phyloP scores from a whole-genome alignment of 2,797 vertebrate species.

The Ctenochaetus hawaiiensis region DNA sequence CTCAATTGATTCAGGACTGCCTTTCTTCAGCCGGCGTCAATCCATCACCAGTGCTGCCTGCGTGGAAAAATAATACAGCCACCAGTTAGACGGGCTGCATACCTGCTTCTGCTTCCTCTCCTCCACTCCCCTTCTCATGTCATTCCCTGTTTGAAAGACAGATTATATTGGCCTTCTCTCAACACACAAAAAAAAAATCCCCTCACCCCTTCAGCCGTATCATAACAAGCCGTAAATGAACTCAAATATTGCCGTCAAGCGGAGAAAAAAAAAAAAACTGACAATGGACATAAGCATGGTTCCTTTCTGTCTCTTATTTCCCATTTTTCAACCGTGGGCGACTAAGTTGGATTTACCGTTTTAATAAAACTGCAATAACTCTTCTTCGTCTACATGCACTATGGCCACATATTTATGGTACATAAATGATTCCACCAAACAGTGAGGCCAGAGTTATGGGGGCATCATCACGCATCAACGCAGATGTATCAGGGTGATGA shows the following conservation, averaged over 20 bases:
- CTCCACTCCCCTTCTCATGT: slow-evolving; percentile 55
- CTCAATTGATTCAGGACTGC: slow-evolving; percentile 83
- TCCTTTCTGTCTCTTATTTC: slow-evolving; percentile 2
- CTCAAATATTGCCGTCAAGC: slow-evolving; percentile 64
- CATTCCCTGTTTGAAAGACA: slow-evolving; percentile 80
- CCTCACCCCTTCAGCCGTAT: slow-evolving; percentile 57
- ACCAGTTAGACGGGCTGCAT: slow-evolving; percentile 61
- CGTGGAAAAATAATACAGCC: slow-evolving; percentile 74
- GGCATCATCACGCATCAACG: slow-evolving; percentile 70
- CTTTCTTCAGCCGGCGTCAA: slow-evolving; percentile 80
- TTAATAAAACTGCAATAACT: slow-evolving; percentile 81
- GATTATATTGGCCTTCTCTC: slow-evolving; percentile 80
- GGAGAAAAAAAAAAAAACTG: slow-evolving; percentile 41
- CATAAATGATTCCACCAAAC: slow-evolving; percentile 80
- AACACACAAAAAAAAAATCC: slow-evolving; percentile 52
- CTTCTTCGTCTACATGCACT: slow-evolving; percentile 47
- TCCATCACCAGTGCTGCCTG: slow-evolving; percentile 75
- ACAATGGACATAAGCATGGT: slow-evolving; percentile 43
- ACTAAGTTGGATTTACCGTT: slow-evolving; percentile 77
- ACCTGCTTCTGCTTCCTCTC: slow-evolving; percentile 58
- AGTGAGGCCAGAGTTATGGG: slow-evolving; percentile 75
- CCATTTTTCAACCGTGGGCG: slow-evolving; percentile 32
- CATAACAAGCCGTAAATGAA: slow-evolving; percentile 78
- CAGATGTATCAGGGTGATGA: slow-evolving; percentile 77
- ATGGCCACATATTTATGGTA: slow-evolving; percentile 73